Evolutionary conservation across 2,113 vertebrate species (phyloP).

Genomic region (Ploceus nigricollis): DNA sequence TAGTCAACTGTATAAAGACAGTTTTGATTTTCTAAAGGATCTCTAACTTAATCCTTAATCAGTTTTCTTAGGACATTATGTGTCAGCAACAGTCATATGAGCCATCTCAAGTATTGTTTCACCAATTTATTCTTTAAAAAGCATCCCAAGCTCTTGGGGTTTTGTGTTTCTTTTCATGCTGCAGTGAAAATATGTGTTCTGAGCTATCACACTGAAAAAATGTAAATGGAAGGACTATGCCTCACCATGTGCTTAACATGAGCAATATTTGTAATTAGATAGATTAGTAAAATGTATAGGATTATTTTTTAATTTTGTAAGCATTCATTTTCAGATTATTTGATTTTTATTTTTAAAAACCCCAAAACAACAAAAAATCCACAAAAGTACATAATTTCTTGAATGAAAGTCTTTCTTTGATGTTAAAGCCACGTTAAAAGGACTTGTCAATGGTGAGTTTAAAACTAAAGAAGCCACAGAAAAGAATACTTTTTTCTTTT

Average conservation of each 20-base stretch:
- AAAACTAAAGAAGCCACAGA: background rate
- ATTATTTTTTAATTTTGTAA: background rate
- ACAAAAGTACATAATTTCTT: background rate
- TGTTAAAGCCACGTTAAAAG: background rate
- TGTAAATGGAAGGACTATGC: background rate
- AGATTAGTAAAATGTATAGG: background rate
- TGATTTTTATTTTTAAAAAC: background rate
- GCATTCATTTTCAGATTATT: background rate
- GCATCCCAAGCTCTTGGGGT: background rate
- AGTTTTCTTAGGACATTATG: background rate
- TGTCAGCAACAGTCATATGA: background rate
- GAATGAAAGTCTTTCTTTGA: background rate
- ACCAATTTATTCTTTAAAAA: background rate
- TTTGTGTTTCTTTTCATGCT: background rate
- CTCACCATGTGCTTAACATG: accelerated
- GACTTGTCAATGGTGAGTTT: background rate
- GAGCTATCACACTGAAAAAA: background rate
- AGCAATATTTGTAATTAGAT: background rate
- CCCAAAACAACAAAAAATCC: background rate
- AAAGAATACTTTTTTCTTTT: background rate
- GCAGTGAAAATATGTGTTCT: background rate
- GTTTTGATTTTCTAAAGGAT: background rate
- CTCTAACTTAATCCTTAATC: background rate
- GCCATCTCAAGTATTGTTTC: background rate
- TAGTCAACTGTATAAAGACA: background rate